Conservation (phyloP, 2,113 vertebrate species). For the Colossoma macropomum region DNA sequence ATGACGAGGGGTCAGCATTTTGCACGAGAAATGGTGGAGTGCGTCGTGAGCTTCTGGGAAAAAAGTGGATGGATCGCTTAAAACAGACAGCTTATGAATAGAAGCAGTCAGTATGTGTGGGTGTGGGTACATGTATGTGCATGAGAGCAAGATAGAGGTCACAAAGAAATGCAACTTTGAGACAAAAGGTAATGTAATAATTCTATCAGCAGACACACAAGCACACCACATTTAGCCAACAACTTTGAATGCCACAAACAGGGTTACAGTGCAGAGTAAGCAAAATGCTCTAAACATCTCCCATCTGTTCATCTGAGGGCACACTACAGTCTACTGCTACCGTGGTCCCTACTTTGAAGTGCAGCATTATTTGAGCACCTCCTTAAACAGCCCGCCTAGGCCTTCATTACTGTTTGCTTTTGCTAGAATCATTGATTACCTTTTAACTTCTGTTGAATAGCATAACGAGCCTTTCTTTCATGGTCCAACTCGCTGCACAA, state of each 20-base stretch:
- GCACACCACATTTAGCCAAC: not conserved
- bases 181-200: not conserved
- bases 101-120: not conserved
- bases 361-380: not conserved
- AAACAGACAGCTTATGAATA: constrained; percentile 27
- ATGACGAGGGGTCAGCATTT: constrained; percentile 95
- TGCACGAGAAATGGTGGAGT: constrained; percentile 94
- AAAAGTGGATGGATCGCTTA: constrained; percentile 65
- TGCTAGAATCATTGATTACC: constrained; percentile 68
- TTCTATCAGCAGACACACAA: not conserved
- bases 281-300: not conserved
- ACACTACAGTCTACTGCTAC: not conserved
- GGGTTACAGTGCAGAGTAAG: not conserved
- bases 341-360: not conserved
- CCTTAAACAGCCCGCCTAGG: not conserved
- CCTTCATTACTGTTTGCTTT: constrained; percentile 15
- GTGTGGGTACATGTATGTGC: constrained; percentile 15
- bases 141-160: not conserved
- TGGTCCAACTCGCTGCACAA: constrained; percentile 85
- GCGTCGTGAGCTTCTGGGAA: constrained; percentile 92
- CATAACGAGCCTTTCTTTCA: constrained; percentile 82
- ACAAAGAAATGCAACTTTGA: not conserved
- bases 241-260: not conserved
- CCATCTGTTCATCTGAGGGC: not conserved
- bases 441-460: constrained; percentile 86